These are phyloP conservation scores for Pinna nobilis DNA, from an alignment of 1,140 invertebrate genomes.

Conservation along the genomic window DNA sequence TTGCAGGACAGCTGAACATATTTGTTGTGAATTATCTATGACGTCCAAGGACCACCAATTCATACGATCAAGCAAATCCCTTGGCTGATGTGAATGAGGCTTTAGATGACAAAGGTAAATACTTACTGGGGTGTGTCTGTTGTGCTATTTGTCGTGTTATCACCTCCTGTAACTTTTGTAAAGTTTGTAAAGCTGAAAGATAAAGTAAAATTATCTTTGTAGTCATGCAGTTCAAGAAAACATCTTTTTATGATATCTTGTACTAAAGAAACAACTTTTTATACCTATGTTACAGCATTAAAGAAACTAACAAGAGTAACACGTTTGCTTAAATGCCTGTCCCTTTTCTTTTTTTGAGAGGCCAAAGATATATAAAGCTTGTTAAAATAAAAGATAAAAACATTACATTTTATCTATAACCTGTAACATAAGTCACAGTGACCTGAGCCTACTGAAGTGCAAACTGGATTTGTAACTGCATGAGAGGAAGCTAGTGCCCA, in stretches of 20 bases:
- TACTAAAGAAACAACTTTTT: slow-evolving; percentile 41
- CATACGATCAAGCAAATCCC: slow-evolving; percentile 7
- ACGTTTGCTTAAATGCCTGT: too few relatives aligned
- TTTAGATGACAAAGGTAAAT: slow-evolving; percentile 11
- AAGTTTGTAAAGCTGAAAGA: slow-evolving; percentile 78
- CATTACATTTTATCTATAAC: too few relatives aligned
- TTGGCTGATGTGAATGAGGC: slow-evolving; percentile 19
- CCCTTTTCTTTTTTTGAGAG: too few relatives aligned
- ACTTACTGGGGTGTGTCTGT: slow-evolving; percentile 52
- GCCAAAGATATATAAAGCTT: too few relatives aligned
- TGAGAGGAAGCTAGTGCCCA: too few relatives aligned
- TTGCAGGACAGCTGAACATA: background rate
- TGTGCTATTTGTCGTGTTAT: slow-evolving; percentile 57
- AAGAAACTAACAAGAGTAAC: too few relatives aligned
- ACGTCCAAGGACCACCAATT: slow-evolving; percentile 15
- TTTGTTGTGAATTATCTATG: background rate
- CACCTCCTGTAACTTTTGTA: slow-evolving; percentile 76
- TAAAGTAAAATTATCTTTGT: too few relatives aligned
- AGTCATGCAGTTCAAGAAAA: background rate
- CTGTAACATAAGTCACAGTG: too few relatives aligned
- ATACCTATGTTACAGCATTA: too few relatives aligned
- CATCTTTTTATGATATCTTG: background rate
- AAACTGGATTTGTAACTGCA: too few relatives aligned
- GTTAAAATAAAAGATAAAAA: too few relatives aligned
- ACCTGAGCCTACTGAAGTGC: too few relatives aligned